phyloP scores from a whole-genome alignment of 2,888 invertebrate genomes.

The Ceramica pisi region DNA sequence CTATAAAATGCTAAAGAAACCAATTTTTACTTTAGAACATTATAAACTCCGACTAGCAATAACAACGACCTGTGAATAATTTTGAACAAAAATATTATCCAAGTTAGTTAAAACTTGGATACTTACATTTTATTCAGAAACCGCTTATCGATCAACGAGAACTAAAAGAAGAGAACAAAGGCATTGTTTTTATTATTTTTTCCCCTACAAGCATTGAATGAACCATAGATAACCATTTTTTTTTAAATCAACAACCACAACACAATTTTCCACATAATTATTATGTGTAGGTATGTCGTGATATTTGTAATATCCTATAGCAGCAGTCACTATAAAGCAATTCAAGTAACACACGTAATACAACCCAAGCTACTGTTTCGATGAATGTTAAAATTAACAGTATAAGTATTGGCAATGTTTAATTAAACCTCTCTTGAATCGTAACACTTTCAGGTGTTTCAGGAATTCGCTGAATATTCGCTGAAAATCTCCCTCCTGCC shows the following conservation, averaged over 20 bases:
- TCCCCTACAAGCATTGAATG: not conserved
- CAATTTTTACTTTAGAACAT: too few species aligned
- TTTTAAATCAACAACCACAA: too few species aligned
- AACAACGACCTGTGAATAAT: not conserved
- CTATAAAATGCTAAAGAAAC: too few species aligned
- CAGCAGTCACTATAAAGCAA: slow-evolving; percentile 8
- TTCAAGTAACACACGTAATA: slow-evolving; percentile 62
- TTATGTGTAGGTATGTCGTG: too few species aligned
- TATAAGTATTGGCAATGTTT: slow-evolving; percentile 75
- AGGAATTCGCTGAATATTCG: slow-evolving; percentile 43
- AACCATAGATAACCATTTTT: not conserved
- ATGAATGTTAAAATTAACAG: slow-evolving; percentile 81
- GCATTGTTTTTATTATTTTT: not conserved
- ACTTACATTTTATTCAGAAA: too few species aligned
- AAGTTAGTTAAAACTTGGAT: too few species aligned
- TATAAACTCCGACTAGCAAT: not conserved
- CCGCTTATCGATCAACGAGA: too few species aligned
- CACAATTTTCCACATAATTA: not conserved
- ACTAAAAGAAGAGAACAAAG: too few species aligned
- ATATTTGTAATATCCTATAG: not conserved
- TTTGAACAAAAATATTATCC: too few species aligned
- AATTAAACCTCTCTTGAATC: slow-evolving; percentile 74
- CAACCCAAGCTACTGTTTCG: slow-evolving; percentile 64
- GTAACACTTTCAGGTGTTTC: slow-evolving; percentile 62
- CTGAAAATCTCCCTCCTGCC: slow-evolving; percentile 30